Evolutionary conservation across 1,140 invertebrate genomes (phyloP).

Genomic region (Aphelenchoides avenae): DNA sequence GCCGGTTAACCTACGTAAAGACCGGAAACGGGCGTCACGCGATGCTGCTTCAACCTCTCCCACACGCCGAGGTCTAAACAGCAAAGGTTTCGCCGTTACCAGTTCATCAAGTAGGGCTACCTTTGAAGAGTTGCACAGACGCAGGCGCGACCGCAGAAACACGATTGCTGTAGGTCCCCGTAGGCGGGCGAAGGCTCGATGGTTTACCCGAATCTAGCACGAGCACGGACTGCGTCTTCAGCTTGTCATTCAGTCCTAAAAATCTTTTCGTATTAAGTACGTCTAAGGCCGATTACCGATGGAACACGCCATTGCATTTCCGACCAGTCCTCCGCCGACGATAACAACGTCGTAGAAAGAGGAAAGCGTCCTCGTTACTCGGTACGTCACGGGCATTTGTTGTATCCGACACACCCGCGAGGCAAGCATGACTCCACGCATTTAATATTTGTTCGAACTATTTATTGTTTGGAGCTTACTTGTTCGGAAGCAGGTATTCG

Average conservation of each 20-base stretch:
- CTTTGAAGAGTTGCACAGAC: constrained; percentile 40
- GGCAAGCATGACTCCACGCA: too few relatives aligned
- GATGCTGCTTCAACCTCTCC: constrained; percentile 27
- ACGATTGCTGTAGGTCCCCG: constrained; percentile 34
- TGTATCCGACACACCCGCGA: too few relatives aligned
- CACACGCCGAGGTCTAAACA: constrained; percentile 42
- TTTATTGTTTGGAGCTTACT: too few relatives aligned
- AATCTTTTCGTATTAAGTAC: too few relatives aligned
- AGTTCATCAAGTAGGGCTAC: constrained; percentile 16
- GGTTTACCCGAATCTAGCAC: constrained; percentile 30
- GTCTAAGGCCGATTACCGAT: constrained; percentile 21
- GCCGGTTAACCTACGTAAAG: constrained; percentile 28
- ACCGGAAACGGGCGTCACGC: constrained; percentile 34
- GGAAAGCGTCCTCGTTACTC: too few relatives aligned
- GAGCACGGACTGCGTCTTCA: constrained; percentile 32
- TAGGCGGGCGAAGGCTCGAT: constrained; percentile 3
- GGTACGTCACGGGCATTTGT: too few relatives aligned
- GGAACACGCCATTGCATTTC: constrained; percentile 48
- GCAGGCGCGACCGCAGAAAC: constrained; percentile 40
- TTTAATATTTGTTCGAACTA: too few relatives aligned
- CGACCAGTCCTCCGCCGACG: constrained; percentile 42
- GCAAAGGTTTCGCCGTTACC: background rate
- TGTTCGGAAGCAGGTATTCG: too few relatives aligned
- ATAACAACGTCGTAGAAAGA: constrained; percentile 34
- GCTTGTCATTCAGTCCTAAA: constrained; percentile 28